phyloP scores from a whole-genome alignment of 2,888 invertebrate species.

The Poecilobothrus nobilitatus region DNA sequence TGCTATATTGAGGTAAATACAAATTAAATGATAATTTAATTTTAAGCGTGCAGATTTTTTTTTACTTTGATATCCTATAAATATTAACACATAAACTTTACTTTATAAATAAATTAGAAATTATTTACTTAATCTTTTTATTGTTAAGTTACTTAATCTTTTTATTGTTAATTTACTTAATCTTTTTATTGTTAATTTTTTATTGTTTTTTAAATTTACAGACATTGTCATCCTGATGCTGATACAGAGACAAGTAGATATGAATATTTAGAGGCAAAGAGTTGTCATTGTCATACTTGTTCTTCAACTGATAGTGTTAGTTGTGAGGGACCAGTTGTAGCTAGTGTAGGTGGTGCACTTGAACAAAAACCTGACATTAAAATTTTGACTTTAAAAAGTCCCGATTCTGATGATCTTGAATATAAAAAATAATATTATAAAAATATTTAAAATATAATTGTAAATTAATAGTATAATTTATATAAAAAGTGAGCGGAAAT shows the following conservation, averaged over 20 bases:
- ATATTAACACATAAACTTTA: no score
- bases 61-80: no score
- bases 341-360: conserved; percentile 31
- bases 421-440: conserved; percentile 27
- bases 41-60: no score
- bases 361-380: conserved; percentile 35
- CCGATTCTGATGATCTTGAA: conserved; percentile 36
- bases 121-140: no score
- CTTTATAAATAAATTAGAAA: no score
- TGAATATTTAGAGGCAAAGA: conserved; percentile 68
- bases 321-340: conserved; percentile 53
- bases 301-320: conserved; percentile 56
- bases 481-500: background rate
- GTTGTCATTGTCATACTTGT: conserved; percentile 67
- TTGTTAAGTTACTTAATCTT: no score
- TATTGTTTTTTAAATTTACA: background rate
- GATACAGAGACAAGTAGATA: conserved; percentile 61
- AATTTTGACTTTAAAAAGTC: conserved; percentile 36
- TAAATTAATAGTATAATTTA: background rate
- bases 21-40: background rate
- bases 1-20: conserved; percentile 47
- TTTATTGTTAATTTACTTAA: no score
- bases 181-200: no score
- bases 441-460: background rate
- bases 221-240: conserved; percentile 67